Evolutionary conservation across 2,797 vertebrate species (phyloP).

Genomic region (Labroides dimidiatus): DNA sequence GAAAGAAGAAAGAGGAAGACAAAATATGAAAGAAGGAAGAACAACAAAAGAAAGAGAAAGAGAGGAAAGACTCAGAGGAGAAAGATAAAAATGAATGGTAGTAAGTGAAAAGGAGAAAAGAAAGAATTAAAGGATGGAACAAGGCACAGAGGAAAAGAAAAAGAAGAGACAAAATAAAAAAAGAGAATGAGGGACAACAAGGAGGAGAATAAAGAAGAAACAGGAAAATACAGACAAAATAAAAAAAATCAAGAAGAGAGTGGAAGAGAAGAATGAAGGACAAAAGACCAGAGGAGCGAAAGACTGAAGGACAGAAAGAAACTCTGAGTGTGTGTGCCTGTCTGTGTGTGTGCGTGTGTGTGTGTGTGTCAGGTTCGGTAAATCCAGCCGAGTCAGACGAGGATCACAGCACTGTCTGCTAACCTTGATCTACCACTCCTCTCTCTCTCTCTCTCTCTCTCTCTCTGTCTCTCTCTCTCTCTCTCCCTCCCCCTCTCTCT

Average conservation of each 20-base stretch:
- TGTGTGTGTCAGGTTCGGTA: conserved; percentile 42
- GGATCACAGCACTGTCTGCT: conserved; percentile 49
- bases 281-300: background rate
- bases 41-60: background rate
- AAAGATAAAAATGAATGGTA: background rate
- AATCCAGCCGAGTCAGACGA: conserved; percentile 58
- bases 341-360: background rate
- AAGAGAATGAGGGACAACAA: too few species aligned
- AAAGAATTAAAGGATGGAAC: too few species aligned
- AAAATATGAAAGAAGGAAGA: background rate
- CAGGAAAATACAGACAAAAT: too few species aligned
- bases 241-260: too few species aligned
- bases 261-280: too few species aligned
- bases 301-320: conserved; percentile 7
- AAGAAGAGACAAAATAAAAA: too few species aligned
- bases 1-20: background rate
- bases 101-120: too few species aligned
- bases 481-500: background rate
- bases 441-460: background rate
- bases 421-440: conserved; percentile 12
- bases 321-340: too few species aligned
- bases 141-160: too few species aligned
- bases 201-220: too few species aligned
- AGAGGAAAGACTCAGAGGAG: background rate
- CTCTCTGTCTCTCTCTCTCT: background rate